Base-by-base conservation (phyloP, 2,888 invertebrate species). In the Harpagoxenus sublaevis region DNA sequence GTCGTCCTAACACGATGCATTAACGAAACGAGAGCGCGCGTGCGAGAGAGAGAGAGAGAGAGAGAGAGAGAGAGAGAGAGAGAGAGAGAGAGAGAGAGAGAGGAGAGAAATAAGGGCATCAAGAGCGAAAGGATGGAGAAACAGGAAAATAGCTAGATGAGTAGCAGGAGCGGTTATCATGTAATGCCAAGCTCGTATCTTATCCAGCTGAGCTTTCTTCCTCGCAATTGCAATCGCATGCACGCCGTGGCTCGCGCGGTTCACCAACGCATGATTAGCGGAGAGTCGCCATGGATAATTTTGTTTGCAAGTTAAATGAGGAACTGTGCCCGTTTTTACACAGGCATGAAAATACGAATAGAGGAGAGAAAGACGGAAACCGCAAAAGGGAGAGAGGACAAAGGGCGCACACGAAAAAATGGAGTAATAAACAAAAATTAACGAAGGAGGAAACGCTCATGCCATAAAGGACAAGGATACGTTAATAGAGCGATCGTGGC, bases 221-320 rank as follows among this genome's bases (percentile, higher is more conserved):
- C 78, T 28, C 28, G 55, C 78, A 71, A 48, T 60, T 60, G 48
- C 71, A 23, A 45, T 10, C 45, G 23, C 55, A 57, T n/a, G 23
- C 31, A 39, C 6, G 12, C 23, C 35, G 35, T n/a, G 77, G 53
- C n/a, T 53, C 28, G 55, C 57, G 55, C 39, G 23, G 60, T 28
- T 45, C 45, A 28, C 71, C 60, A 60, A 71, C 71, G 48, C 79
- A 79, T 71, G 71, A 79, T 79, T 79, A 79, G 70, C 70, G 35
- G 55, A 48, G 48, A 70, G 48, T 70, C 18, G 79, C 71, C 18
- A 48, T 28, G 79, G 60, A 79, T 79, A 79, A 79, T 79, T 79
- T 31, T 60, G 60, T 71, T 79, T 79, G 79, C 60, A 79, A 79
- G 71, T 79, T 79, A 79, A 79, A 71, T 71, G 60, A 79, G 60